Evolutionary conservation across 2,888 invertebrate genomes (phyloP), one percentile per base, ranked within the genome.

Genomic region (Drosophila cognata): DNA sequence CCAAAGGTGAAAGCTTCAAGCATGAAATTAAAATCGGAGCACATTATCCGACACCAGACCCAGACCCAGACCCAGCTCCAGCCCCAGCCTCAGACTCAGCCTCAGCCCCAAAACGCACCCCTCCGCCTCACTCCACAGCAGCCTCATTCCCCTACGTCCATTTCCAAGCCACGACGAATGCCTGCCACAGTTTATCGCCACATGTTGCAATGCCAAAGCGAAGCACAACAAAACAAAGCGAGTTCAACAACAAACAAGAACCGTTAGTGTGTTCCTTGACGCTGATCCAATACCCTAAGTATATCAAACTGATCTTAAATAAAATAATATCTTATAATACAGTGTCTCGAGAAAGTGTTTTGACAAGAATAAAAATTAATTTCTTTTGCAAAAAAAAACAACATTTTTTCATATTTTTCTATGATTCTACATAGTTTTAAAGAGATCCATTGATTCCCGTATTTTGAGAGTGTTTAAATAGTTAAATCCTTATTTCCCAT

Each of bases 191-290:
- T 72, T 78, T 73, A 73, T 69, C 73, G 80, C 79, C 79, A 69
- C 81, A 79, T 79, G 79, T 80, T 80, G 74, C 77, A 80, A 79
- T 77, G 67, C 71, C 78, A 77, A 70, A 60, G 70, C 57, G 63
- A 77, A 57, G 25, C 29, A 35, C n/a, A n/a, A 25, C 25, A 59
- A 58, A 53, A 43, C 50, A 60, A 71, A 55, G 71, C 56, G 61
- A 65, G 70, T 51, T 46, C 48, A 63, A 63, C 46, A 71, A 36
- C 43, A 58, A 56, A n/a, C 29, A 53, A 36, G n/a, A 33, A 29
- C 5, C 7, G 29, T 31, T 48, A 29, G 3, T 16, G 0, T 2
- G 3, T 2, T 16, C 8, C 6, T 6, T n/a, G 18, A n/a, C 36
- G 18, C 31, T 16, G n/a, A 21, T n/a, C 18, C 36, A 53, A 21